Evolutionary conservation across 2,113 vertebrate species (phyloP), one percentile per base, ranked within the genome.

Genomic region (Plestiodon gilberti): DNA sequence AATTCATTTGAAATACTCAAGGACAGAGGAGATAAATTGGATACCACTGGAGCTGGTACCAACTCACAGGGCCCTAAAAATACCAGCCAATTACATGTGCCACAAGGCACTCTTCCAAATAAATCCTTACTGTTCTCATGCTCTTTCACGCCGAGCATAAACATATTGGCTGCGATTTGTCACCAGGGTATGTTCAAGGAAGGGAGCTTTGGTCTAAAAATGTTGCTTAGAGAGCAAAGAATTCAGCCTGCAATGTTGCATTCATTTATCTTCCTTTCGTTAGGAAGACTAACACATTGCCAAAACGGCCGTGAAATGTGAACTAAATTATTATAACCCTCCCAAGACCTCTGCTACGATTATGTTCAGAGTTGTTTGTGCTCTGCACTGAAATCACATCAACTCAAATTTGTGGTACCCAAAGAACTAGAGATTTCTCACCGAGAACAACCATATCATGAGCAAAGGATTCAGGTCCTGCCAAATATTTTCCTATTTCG

Each of bases 11-110:
- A 87, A 88, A 61, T 13, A 92, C 61, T 25, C 88, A 94, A 94
- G 90, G 89, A 85, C 90, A 88, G 89, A 85, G 77, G 33, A 88
- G 74, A 81, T 57, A 88, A 55, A 80, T 57, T 88, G 2, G 74
- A 43, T 40, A 71, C 81, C 78, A 87, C 74, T 84, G 85, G 78
- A 92, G 67, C 81, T 79, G 52, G 62, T 83, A 86, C 89, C 78
- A 89, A 92, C 92, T 93, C 84, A 90, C 90, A 91, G 84, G 89
- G 78, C 85, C 90, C 91, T 94, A 92, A 94, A 94, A 94, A 89
- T 10, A 90, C 90, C 92, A 94, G 73, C 78, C 88, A 59, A 87
- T 92, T 93, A 90, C 84, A 91, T 88, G 92, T 74, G n/a, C 87
- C 89, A 86, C 81, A 48, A 25, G 0, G 87, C n/a, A 25, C 61